Base-by-base conservation (phyloP, 1,140 invertebrate genomes). In the Cecropterus lyciades region DNA sequence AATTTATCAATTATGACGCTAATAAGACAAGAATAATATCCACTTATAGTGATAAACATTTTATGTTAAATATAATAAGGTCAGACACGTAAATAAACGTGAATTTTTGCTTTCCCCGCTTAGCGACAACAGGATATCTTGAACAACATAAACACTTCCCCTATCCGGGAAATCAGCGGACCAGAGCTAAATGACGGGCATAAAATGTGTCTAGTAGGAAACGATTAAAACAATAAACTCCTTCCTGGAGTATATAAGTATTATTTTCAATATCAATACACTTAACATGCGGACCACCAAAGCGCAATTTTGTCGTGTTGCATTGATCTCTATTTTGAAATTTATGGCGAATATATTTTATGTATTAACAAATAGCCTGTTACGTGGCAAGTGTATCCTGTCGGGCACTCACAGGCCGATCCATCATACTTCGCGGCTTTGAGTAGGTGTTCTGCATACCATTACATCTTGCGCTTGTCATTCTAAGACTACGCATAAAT, bases 361-460 rank as follows among this genome's bases (percentile, higher is more conserved):
- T 43, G 33, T 59, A 59, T 59, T 59, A 46, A 59, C 45, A 62
- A 62, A 62, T 51, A 62, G 33, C 33, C 11, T 40, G 46, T 51
- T 51, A 49, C 27, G 17, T 51, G 37, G 43, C 56, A 37, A 48
- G 43, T 45, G 11, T 48, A 48, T 17, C 43, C 43, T 20, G 56
- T 30, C 56, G 33, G 42, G 13, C 42, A 30, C 42, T 48, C 24
- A 43, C 43, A 33, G 20, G 48, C 56, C 56, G 56, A 59, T 59
- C 56, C 56, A 59, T 59, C 56, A 59, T 48, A 14, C 56, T 30
- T 45, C 55, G 55, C 20, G 14, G 24, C 51, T 60, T 33, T 60
- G 59, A 62, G 59, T 62, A 62, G 59, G 59, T 62, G 59, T 62
- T 62, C 46, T 62, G 46, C 59, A 62, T 62, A 49, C 46, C 46